Evolutionary conservation across 2,113 vertebrate species (phyloP).

Genomic region (Cyanistes caeruleus): DNA sequence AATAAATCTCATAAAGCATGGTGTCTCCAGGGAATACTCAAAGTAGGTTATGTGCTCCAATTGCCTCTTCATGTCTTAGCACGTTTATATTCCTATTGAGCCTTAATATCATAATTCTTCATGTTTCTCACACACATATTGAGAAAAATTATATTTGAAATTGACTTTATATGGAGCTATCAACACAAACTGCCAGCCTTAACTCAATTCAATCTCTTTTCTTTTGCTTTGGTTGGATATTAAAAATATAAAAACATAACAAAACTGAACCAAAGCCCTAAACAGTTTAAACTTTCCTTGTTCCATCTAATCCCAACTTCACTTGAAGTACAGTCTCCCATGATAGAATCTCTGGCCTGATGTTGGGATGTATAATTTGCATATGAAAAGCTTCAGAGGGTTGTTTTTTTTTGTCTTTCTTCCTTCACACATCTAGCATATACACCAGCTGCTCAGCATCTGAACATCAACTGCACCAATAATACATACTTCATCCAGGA

Average conservation of each 20-base stretch:
- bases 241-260: background rate
- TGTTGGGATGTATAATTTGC: background rate
- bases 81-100: background rate
- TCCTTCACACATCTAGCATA: constrained; percentile 75
- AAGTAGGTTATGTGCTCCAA: background rate
- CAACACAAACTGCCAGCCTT: background rate
- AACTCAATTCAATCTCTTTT: background rate
- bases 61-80: background rate
- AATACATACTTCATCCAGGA: constrained; percentile 80
- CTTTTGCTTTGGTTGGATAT: background rate
- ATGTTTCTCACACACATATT: background rate
- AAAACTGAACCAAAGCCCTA: background rate
- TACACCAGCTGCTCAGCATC: constrained; percentile 75
- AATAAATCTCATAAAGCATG: background rate
- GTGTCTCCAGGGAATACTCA: background rate
- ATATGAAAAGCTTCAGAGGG: background rate
- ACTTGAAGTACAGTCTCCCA: background rate
- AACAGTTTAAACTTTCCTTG: background rate
- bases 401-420: background rate
- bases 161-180: background rate
- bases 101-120: background rate
- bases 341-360: background rate
- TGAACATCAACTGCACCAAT: constrained; percentile 75
- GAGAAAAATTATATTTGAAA: background rate
- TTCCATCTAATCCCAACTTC: background rate